Evolutionary conservation across 2,888 invertebrate species (phyloP), one percentile per base, ranked within the genome.

Genomic region (Acleris emargana): DNA sequence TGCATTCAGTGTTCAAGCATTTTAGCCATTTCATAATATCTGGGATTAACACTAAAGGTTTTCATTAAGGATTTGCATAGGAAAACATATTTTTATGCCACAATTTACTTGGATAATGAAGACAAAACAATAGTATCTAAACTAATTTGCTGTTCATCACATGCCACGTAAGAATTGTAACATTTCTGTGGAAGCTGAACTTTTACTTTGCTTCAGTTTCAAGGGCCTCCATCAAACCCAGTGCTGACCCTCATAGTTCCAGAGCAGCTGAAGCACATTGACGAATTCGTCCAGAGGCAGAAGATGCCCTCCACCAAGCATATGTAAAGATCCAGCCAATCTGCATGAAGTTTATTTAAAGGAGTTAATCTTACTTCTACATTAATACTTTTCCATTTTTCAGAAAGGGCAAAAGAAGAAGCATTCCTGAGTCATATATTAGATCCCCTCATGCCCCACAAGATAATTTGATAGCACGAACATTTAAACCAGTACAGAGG

Each of bases 401-500:
- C 76, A 90, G 90, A 59, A 87, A 84, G 80, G 86, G 82, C n/a
- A 91, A 89, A 77, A 78, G 91, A 64, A 81, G 82, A 72, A 90
- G 90, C 71, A 76, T 90, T 18, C 77, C 77, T 7, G 81, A 78
- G 63, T 55, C 73, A 13, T 69, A 2, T 67, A 67, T 47, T 9
- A 38, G 47, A 42, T 11, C 67, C 67, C 38, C 54, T 11, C 9
- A 17, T n/a, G n/a, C n/a, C n/a, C n/a, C n/a, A 25, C 5, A 0
- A 4, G 38, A 63, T 22, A 69, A 78, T 67, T 61, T 76, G 5
- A 74, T 81, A 17, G 58, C 60, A 13, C 63, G 71, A 54, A 77
- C 81, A 54, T 83, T 74, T 62, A 53, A 42, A 49, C 43, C 20
- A 50, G 61, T 32, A 43, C n/a, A 43, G 43, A 43, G 5, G 5